phyloP scores from a whole-genome alignment of 2,797 vertebrate species.

The Clarias fuscus region DNA sequence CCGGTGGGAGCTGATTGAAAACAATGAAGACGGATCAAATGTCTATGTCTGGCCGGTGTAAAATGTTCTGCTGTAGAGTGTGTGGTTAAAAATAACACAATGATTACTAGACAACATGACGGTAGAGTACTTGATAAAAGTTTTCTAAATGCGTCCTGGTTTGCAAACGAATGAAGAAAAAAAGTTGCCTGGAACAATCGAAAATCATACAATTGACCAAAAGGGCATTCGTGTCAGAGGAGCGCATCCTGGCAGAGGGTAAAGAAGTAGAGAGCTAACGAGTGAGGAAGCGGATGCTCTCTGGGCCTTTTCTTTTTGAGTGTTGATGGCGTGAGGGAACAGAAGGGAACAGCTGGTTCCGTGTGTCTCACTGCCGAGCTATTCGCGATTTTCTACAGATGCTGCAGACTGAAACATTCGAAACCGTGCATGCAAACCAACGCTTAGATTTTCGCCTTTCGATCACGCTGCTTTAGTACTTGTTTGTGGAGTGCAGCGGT shows the following conservation, averaged over 20 bases:
- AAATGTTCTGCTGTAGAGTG: background rate
- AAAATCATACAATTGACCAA: constrained; percentile 35
- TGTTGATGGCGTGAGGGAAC: constrained; percentile 56
- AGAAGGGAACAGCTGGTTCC: constrained; percentile 70
- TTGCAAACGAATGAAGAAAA: background rate
- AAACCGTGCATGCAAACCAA: background rate
- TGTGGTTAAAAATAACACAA: background rate
- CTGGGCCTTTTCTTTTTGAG: constrained; percentile 34
- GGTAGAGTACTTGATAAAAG: background rate
- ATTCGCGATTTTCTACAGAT: constrained; percentile 58
- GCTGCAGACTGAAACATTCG: constrained; percentile 8
- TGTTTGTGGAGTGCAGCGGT: constrained; percentile 77
- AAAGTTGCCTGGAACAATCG: constrained; percentile 5
- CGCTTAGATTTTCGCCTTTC: background rate
- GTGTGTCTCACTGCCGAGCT: constrained; percentile 66
- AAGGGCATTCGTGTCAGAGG: constrained; percentile 26
- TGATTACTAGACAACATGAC: background rate
- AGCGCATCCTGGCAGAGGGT: constrained; percentile 20
- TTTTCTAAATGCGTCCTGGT: background rate
- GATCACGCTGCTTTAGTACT: constrained; percentile 60
- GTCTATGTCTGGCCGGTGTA: background rate
- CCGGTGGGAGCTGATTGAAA: background rate
- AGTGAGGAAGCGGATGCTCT: constrained; percentile 57
- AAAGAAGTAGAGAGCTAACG: background rate
- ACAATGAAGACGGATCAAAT: constrained; percentile 15